Evolutionary conservation across 2,797 vertebrate genomes (phyloP).

Genomic region (Champsocephalus gunnari): DNA sequence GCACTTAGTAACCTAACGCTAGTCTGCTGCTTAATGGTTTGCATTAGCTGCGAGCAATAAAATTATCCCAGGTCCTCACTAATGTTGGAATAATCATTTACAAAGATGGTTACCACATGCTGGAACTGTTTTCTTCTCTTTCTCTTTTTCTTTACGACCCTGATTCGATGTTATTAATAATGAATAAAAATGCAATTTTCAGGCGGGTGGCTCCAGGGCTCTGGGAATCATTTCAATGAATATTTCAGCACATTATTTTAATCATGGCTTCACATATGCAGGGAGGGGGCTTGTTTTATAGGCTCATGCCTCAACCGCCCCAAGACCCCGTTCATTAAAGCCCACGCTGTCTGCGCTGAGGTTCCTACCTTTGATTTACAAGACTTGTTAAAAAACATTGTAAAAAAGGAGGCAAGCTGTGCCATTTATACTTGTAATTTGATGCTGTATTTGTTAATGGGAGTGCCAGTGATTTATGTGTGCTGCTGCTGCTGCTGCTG

Average conservation of each 20-base stretch:
- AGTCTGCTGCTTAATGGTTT: constrained; percentile 89
- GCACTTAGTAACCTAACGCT: constrained; percentile 86
- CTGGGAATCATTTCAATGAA: constrained; percentile 98
- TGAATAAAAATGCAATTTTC: constrained; percentile 99
- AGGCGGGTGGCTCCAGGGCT: constrained; percentile 91
- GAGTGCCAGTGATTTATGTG: constrained; percentile 90
- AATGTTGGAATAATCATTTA: constrained; percentile 98
- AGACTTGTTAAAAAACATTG: constrained; percentile 95
- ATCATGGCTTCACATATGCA: constrained; percentile 92
- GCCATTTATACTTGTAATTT: constrained; percentile 96
- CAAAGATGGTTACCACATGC: constrained; percentile 97
- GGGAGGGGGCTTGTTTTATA: constrained; percentile 89
- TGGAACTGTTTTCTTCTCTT: constrained; percentile 81
- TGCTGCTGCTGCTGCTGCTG: constrained; percentile 78
- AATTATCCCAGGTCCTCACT: constrained; percentile 89
- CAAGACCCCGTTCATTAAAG: constrained; percentile 93
- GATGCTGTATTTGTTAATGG: constrained; percentile 95
- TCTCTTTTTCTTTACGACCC: constrained; percentile 84
- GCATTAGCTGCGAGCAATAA: constrained; percentile 93
- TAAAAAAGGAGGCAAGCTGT: constrained; percentile 91
- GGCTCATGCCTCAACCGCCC: constrained; percentile 89
- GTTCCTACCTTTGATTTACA: constrained; percentile 95
- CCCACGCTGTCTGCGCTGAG: constrained; percentile 90
- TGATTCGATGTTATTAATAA: constrained; percentile 99
- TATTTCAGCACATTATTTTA: constrained; percentile 99